phyloP scores from a whole-genome alignment of 1,140 invertebrate genomes.

The Drosophila erecta region DNA sequence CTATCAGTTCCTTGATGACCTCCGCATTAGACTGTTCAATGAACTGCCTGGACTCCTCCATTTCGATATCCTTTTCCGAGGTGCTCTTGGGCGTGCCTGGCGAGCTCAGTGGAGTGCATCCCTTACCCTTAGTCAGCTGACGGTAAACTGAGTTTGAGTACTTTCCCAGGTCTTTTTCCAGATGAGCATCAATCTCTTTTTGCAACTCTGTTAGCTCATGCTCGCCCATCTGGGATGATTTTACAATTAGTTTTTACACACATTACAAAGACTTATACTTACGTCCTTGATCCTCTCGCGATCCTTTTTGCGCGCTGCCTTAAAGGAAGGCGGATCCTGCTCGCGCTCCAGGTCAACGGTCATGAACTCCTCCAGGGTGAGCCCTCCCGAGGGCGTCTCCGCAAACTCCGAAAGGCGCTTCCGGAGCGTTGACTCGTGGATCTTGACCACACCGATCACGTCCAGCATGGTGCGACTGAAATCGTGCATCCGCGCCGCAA shows the following conservation, averaged over 20 bases:
- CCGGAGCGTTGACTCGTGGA: conserved; percentile 96
- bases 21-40: conserved; percentile 87
- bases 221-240: conserved; percentile 83
- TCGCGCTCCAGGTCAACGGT: conserved; percentile 98
- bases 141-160: conserved; percentile 64
- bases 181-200: conserved; percentile 90
- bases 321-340: conserved; percentile 97
- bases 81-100: conserved; percentile 21
- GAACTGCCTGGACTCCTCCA: conserved; percentile 86
- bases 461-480: conserved; percentile 95
- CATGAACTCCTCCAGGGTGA: conserved; percentile 99
- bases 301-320: conserved; percentile 94
- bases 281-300: conserved; percentile 92
- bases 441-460: conserved; percentile 97
- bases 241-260: too few relatives aligned
- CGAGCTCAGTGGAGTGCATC: background rate
- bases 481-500: conserved; percentile 96
- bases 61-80: conserved; percentile 72
- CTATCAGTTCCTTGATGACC: conserved; percentile 85
- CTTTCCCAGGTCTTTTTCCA: conserved; percentile 88
- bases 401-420: conserved; percentile 98
- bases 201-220: conserved; percentile 89
- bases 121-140: conserved; percentile 38
- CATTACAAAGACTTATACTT: conserved; percentile 33
- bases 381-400: conserved; percentile 94